These are phyloP conservation scores for Aporophyla nigra DNA, from an alignment of 2,888 invertebrate genomes.

Conservation along the genomic window DNA sequence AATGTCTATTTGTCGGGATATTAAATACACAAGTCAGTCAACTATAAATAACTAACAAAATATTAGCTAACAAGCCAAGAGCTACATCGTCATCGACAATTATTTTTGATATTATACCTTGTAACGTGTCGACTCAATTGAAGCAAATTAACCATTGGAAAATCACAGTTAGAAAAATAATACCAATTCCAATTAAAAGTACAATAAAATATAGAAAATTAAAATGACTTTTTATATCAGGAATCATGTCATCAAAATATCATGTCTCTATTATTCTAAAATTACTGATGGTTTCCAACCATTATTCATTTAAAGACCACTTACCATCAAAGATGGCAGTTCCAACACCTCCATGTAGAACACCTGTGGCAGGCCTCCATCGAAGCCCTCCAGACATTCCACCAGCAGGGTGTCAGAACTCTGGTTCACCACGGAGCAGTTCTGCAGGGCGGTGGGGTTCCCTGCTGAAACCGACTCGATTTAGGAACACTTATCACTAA, in stretches of 20 bases:
- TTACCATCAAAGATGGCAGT: slow-evolving; percentile 91
- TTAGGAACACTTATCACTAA: slow-evolving; percentile 31
- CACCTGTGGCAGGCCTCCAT: slow-evolving; percentile 95
- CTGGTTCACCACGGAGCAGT: slow-evolving; percentile 96
- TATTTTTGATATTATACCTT: no score
- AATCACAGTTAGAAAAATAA: not conserved
- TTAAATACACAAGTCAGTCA: no score
- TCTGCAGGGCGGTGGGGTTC: slow-evolving; percentile 95
- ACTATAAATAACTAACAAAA: no score
- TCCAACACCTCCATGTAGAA: slow-evolving; percentile 95
- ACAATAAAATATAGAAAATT: not conserved
- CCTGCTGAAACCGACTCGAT: slow-evolving; percentile 88
- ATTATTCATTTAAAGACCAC: slow-evolving; percentile 29
- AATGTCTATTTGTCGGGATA: no score
- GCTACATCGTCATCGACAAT: not conserved
- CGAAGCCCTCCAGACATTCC: slow-evolving; percentile 95
- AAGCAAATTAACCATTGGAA: no score
- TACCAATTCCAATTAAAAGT: not conserved
- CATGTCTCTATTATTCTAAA: no score
- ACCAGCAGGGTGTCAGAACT: slow-evolving; percentile 92
- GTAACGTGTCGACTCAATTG: no score
- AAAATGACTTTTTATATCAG: not conserved
- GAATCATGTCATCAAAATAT: no score
- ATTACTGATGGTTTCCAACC: not conserved
- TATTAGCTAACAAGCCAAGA: not conserved